Evolutionary conservation across 2,888 invertebrate genomes (phyloP).

Genomic region (Cheilosia soror): DNA sequence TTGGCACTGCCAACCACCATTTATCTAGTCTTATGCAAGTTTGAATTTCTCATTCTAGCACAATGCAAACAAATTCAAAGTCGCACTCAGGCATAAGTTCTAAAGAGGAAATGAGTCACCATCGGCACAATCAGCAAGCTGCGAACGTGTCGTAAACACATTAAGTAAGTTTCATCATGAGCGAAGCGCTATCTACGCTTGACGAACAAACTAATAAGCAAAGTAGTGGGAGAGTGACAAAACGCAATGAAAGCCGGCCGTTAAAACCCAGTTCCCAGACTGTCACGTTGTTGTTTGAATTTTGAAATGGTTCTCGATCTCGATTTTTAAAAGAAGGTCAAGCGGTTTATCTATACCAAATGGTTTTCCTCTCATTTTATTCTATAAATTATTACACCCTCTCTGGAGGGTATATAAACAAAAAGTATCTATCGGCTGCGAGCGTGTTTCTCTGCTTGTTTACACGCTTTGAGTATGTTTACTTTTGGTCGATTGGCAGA

Average conservation of each 20-base stretch:
- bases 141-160: not conserved
- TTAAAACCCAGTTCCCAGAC: not conserved
- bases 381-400: not conserved
- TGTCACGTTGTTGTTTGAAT: not conserved
- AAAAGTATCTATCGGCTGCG: not conserved
- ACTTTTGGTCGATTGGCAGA: not conserved
- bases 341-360: conserved; percentile 3
- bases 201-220: not conserved
- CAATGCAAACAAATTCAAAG: conserved; percentile 17
- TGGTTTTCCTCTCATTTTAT: not conserved
- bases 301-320: not conserved
- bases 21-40: not conserved
- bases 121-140: not conserved
- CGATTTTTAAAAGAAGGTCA: not conserved
- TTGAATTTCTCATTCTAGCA: not conserved
- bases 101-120: conserved; percentile 40
- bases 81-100: conserved; percentile 4
- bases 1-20: not conserved
- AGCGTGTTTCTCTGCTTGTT: not conserved
- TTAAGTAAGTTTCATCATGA: not conserved
- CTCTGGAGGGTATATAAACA: not conserved
- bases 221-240: not conserved
- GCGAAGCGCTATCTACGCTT: not conserved
- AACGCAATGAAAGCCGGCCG: not conserved
- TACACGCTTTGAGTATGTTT: not conserved